Conservation (phyloP, 2,797 vertebrate genomes). For the Hemibagrus guttatus region DNA sequence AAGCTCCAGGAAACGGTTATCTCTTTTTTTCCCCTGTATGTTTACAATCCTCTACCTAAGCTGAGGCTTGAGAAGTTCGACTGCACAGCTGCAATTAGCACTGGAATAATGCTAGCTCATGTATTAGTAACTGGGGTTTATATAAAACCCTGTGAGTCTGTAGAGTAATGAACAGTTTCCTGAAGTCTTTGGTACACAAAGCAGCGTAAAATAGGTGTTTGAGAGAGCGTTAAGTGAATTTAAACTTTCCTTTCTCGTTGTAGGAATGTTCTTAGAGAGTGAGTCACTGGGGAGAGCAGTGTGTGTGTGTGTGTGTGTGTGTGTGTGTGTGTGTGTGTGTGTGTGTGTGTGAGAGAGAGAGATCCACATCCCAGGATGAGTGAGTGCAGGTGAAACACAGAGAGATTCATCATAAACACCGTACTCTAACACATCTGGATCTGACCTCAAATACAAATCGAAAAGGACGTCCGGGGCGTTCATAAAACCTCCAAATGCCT, state of each 20-base stretch:
- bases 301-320: too few species aligned
- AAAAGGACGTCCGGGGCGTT: neutral
- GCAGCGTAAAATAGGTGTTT: neutral
- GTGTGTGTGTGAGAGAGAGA: neutral
- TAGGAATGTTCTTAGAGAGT: neutral
- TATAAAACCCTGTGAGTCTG: neutral
- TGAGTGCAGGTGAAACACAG: neutral
- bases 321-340: too few species aligned
- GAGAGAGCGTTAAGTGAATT: neutral
- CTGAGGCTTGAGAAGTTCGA: neutral
- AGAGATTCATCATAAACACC: neutral
- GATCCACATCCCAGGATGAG: neutral
- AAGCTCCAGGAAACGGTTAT: neutral
- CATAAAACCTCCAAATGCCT: slow-evolving; percentile 36
- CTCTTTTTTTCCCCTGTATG: neutral
- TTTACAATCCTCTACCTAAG: neutral
- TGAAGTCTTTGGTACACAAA: neutral
- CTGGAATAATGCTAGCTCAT: too few species aligned
- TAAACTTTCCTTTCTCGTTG: neutral
- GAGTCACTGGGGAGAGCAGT: neutral
- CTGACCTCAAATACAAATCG: slow-evolving; percentile 26
- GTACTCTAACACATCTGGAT: slow-evolving; percentile 16
- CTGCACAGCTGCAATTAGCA: neutral
- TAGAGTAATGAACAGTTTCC: neutral
- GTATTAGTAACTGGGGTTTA: neutral